Conservation (phyloP, 64 coral and sea anemone genomes). For the Trachythela sp. region DNA sequence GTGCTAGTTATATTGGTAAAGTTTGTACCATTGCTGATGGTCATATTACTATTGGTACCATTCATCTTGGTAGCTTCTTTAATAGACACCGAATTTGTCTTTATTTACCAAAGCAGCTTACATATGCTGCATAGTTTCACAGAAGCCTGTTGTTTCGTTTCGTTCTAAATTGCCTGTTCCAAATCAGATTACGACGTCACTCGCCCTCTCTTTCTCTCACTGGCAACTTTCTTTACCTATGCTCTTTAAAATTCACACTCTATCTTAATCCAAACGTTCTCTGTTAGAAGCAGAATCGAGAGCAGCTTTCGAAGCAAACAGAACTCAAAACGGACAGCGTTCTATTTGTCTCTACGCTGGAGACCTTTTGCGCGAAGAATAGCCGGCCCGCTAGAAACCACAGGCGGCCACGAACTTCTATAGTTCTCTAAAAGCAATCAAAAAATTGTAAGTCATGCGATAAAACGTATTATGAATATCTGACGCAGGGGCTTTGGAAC, state of each 20-base stretch:
- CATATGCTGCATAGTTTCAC: background rate
- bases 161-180: no score
- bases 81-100: background rate
- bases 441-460: conserved; percentile 16
- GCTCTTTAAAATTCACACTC: no score
- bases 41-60: background rate
- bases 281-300: background rate
- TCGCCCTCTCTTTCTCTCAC: no score
- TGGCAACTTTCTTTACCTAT: no score
- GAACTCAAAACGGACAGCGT: background rate
- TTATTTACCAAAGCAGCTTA: background rate
- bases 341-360: background rate
- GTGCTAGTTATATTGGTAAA: background rate
- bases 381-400: background rate
- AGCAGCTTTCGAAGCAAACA: background rate
- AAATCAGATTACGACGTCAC: no score
- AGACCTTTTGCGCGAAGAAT: background rate
- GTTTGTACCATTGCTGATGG: background rate
- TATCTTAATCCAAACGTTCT: background rate
- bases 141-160: no score
- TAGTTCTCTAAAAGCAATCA: conserved; percentile 12
- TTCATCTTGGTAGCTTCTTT: background rate
- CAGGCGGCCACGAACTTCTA: background rate
- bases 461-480: background rate
- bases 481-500: background rate